Base-by-base conservation (phyloP, 2,797 vertebrate species). In the Cryptoprocta ferox region DNA sequence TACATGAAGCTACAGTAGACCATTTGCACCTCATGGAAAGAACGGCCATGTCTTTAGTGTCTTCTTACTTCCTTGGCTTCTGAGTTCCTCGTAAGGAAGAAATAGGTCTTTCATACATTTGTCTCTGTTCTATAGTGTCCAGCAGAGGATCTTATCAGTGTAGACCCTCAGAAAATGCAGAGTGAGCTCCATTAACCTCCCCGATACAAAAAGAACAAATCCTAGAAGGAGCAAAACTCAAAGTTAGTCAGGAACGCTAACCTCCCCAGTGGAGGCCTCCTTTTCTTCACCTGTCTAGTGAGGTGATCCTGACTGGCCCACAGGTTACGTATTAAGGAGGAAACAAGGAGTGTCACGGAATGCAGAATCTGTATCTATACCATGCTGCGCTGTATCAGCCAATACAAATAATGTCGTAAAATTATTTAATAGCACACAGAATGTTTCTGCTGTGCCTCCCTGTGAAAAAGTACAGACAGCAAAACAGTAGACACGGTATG, bases 201-300 rank as follows among this genome's bases (percentile, higher is more conserved):
- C 32, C 24, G 53, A 89, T 35, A 35, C 21, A 24, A 76, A 28
- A 0, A 45, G 39, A 76, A 76, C 2, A 19, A 48, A 42, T 12
- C 24, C n/a, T 4, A 76, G 21, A 24, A 89, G 32, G 50, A 28
- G 4, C 19, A 65, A 56, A 78, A 45, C 56, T 45, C 21, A 28
- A 14, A 13, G 21, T 45, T 35, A 35, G 14, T n/a, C 39, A 45
- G 11, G 59, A 65, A 30, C 14, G 19, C 8, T 16, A 26, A 42
- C 2, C n/a, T 32, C 35, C 16, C 13, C 26, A 14, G 0, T 61
- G 53, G n/a, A 63, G 42, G 6, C n/a, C 16, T 48, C 6, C 21
- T 76, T 78, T 30, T 66, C 59, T 11, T 37, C 18, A 50, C 9
- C 6, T 14, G 26, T 50, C 32, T 18, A 14, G 4, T 6, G 1